Evolutionary conservation across 2,797 vertebrate species (phyloP), one percentile per base, ranked within the genome.

Genomic region (Sebastes trivittatus): DNA sequence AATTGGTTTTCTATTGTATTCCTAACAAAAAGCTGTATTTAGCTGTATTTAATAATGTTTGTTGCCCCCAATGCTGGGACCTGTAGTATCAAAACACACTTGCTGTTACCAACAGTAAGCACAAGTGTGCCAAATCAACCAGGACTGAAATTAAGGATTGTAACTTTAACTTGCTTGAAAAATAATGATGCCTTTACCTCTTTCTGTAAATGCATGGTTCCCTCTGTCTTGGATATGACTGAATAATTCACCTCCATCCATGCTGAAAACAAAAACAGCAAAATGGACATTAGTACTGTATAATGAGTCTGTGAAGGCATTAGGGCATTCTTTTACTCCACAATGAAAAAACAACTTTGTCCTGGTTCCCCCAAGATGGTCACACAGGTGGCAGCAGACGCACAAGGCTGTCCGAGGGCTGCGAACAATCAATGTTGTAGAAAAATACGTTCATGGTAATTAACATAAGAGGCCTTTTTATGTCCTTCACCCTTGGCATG

Each of bases 171-270:
- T 27, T 61, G 3, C 9, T 49, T 11, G 7, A 61, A 1, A 30
- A 59, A 49, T 30, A 42, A 20, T 11, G 3, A 27, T 42, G 7
- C 22, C 46, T 76, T 85, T 95, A 98, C 97, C 97, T 96, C 97
- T 94, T 81, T 98, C 97, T 4, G 97, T 98, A 91, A 98, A 98
- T 2, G 97, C 97, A 73, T 97, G 96, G 89, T 98, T 97, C 84
- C 97, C 96, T 87, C 96, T 89, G 92, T 97, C 97, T 82, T 97
- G 96, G 52, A 98, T 97, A 8, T 97, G 92, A 85, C 96, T 97
- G 72, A 98, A 97, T 65, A 98, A 96, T 71, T 98, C 97, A 38
- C 97, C 97, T 0, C 97, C 97, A 1, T 97, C 97, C 95, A 98
- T 93, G 90, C 97, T 98, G 87, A 14, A 94, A 94, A 63, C 29